Conservation (phyloP, 2,113 vertebrate species). For the rabbit (Oryctolagus cuniculus) region DNA sequence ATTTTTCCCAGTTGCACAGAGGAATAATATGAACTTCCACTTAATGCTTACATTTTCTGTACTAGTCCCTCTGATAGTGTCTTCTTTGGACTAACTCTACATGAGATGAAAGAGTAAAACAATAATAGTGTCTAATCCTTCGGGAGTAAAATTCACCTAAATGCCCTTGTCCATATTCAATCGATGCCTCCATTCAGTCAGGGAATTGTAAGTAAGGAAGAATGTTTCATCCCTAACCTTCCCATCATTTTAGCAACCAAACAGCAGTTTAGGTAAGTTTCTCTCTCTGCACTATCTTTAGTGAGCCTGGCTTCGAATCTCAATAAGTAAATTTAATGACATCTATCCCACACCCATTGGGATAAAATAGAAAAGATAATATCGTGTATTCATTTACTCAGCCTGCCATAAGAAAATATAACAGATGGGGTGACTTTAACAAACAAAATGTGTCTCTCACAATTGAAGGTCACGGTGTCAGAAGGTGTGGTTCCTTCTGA, state of each 20-base stretch:
- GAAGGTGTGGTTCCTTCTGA: too few species aligned
- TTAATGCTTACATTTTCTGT: not conserved
- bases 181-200: not conserved
- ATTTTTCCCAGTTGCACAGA: not conserved
- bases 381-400: not conserved
- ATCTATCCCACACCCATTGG: not conserved
- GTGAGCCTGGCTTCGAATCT: not conserved
- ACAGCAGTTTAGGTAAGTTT: not conserved
- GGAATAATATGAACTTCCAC: not conserved
- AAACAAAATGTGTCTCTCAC: too few species aligned
- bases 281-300: not conserved
- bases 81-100: not conserved
- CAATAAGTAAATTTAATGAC: not conserved
- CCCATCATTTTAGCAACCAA: conserved; percentile 4
- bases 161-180: not conserved
- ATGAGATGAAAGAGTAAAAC: not conserved
- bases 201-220: not conserved
- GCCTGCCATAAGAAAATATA: not conserved
- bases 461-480: not conserved
- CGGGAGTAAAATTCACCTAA: not conserved
- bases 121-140: not conserved
- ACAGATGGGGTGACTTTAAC: too few species aligned
- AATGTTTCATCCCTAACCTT: not conserved
- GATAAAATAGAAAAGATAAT: not conserved
- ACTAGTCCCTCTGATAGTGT: not conserved